These are phyloP conservation scores for Myzus persicae DNA, from an alignment of 1,140 invertebrate genomes.

Conservation along the genomic window DNA sequence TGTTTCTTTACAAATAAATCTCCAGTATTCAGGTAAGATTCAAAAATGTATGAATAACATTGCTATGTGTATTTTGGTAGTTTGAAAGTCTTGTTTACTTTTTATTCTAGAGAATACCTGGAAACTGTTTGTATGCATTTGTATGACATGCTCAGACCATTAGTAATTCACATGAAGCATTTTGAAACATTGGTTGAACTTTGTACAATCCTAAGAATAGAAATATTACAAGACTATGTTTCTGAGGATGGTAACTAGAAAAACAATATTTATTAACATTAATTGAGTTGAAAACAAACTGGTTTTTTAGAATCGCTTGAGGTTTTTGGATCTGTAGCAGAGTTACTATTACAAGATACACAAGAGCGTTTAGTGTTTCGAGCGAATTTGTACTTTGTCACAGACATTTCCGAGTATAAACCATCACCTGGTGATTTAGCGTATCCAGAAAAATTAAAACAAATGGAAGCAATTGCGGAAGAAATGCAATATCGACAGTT, in stretches of 20 bases:
- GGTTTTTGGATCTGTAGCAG: slow-evolving; percentile 84
- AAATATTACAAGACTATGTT: slow-evolving; percentile 95
- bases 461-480: slow-evolving; percentile 80
- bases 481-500: slow-evolving; percentile 45
- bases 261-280: slow-evolving; percentile 10
- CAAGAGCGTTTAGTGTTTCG: slow-evolving; percentile 96
- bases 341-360: slow-evolving; percentile 92
- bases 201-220: slow-evolving; percentile 90
- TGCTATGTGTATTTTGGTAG: not conserved
- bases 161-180: slow-evolving; percentile 97
- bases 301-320: slow-evolving; percentile 70
- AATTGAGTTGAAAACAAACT: not conserved
- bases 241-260: slow-evolving; percentile 77
- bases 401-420: slow-evolving; percentile 88
- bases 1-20: slow-evolving; percentile 84
- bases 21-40: slow-evolving; percentile 70
- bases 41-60: not conserved
- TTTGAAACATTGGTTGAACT: slow-evolving; percentile 96
- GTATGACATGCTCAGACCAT: slow-evolving; percentile 93
- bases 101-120: slow-evolving; percentile 73
- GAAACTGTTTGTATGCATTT: slow-evolving; percentile 86
- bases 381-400: slow-evolving; percentile 91
- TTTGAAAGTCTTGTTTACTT: slow-evolving; percentile 25
- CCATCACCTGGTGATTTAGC: slow-evolving; percentile 94
- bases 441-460: slow-evolving; percentile 95